Evolutionary conservation across 2,797 vertebrate species (phyloP).

Genomic region (Melanotaenia parkinsoni): DNA sequence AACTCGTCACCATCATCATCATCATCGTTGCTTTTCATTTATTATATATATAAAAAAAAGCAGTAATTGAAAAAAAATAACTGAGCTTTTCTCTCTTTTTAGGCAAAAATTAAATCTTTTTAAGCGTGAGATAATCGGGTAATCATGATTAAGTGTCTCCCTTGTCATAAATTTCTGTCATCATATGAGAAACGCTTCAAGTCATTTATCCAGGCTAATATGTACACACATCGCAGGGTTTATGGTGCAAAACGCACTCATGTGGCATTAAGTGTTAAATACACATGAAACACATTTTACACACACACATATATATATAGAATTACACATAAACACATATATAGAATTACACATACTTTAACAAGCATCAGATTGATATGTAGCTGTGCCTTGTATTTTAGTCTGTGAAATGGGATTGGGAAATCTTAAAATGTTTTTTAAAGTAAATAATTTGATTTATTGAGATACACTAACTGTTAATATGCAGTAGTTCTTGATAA

Average conservation of each 20-base stretch:
- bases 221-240: constrained; percentile 77
- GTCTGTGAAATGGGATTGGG: constrained; percentile 61
- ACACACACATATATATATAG: constrained; percentile 21
- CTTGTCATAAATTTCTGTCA: constrained; percentile 77
- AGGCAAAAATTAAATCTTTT: constrained; percentile 73
- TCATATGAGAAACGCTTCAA: constrained; percentile 76
- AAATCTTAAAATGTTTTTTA: constrained; percentile 57
- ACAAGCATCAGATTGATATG: constrained; percentile 72
- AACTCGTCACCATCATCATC: constrained; percentile 73
- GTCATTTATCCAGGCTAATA: constrained; percentile 79
- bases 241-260: constrained; percentile 74
- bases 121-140: constrained; percentile 76
- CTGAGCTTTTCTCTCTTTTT: constrained; percentile 60
- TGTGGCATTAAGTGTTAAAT: constrained; percentile 77
- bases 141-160: constrained; percentile 79
- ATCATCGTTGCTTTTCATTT: constrained; percentile 68
- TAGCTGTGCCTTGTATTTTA: constrained; percentile 57
- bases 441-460: constrained; percentile 51
- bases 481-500: constrained; percentile 11
- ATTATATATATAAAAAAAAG: constrained; percentile 40
- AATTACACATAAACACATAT: background rate
- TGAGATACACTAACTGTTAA: constrained; percentile 37
- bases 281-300: constrained; percentile 57
- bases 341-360: constrained; percentile 70
- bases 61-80: constrained; percentile 42